Conservation (phyloP, 2,888 invertebrate species). For the Lasioglossum oenotherae region DNA sequence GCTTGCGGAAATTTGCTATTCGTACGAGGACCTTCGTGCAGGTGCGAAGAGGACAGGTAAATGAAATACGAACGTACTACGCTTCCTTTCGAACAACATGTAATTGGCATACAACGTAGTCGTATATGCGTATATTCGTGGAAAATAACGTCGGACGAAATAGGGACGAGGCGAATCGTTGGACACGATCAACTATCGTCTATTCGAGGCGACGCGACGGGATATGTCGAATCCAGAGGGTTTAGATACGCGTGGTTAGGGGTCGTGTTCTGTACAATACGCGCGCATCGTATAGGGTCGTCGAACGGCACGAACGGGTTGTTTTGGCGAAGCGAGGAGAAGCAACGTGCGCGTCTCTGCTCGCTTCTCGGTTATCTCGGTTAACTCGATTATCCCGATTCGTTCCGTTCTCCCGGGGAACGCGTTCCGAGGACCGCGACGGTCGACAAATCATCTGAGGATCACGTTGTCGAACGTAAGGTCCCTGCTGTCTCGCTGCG, state of each 20-base stretch:
- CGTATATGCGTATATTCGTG: slow-evolving; percentile 22
- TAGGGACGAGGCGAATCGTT: neutral
- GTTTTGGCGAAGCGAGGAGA: neutral
- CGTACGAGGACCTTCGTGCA: neutral
- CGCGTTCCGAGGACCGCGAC: neutral
- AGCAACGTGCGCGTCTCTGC: neutral
- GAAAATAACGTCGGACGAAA: slow-evolving; percentile 16
- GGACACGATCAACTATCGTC: neutral
- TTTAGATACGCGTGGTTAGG: neutral
- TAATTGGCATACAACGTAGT: slow-evolving; percentile 45
- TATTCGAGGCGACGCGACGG: neutral
- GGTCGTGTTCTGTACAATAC: neutral
- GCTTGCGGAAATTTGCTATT: neutral
- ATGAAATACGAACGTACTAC: neutral
- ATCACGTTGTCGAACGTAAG: slow-evolving; percentile 86
- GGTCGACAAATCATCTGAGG: slow-evolving; percentile 85
- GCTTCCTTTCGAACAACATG: slow-evolving; percentile 40
- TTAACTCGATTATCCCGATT: neutral
- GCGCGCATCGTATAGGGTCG: neutral
- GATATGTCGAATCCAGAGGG: neutral
- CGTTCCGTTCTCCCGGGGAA: neutral
- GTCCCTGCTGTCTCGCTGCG: slow-evolving; percentile 86
- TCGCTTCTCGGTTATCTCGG: neutral
- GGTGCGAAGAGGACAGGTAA: neutral
- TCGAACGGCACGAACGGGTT: neutral